Evolutionary conservation across 2,113 vertebrate species (phyloP).

Genomic region (Passer domesticus): DNA sequence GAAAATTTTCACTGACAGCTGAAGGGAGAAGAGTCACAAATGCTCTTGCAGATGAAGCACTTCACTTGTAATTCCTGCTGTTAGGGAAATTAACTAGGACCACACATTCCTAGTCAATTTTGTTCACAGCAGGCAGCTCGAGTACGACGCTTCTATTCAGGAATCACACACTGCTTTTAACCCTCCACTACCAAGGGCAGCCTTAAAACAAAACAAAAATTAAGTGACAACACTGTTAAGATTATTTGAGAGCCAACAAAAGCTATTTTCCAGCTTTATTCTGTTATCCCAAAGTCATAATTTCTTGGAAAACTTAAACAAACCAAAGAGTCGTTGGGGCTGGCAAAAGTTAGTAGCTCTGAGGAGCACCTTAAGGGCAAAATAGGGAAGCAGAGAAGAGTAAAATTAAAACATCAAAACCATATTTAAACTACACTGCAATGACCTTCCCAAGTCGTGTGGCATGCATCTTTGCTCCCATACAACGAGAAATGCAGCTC

Average conservation of each 20-base stretch:
- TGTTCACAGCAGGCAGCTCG: constrained; percentile 56
- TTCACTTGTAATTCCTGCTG: constrained; percentile 58
- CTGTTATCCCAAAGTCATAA: neutral
- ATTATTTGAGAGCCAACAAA: neutral
- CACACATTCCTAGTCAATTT: constrained; percentile 67
- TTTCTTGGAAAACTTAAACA: neutral
- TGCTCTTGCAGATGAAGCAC: neutral
- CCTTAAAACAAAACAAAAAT: neutral
- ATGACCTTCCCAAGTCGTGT: neutral
- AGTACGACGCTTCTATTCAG: constrained; percentile 54
- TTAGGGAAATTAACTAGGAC: constrained; percentile 69
- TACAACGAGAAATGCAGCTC: neutral
- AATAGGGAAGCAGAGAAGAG: accelerated
- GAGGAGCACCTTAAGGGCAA: neutral
- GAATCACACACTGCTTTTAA: constrained; percentile 55
- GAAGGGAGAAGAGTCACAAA: neutral
- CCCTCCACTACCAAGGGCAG: constrained; percentile 23
- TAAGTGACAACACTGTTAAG: neutral
- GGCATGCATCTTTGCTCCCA: neutral
- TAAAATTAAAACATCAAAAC: neutral
- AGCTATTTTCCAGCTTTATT: neutral
- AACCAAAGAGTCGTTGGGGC: accelerated
- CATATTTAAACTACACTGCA: neutral
- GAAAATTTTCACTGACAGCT: neutral
- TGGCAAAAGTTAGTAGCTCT: neutral